Base-by-base conservation (phyloP, 1,140 invertebrate genomes). In the Polypedilum pembai region DNA sequence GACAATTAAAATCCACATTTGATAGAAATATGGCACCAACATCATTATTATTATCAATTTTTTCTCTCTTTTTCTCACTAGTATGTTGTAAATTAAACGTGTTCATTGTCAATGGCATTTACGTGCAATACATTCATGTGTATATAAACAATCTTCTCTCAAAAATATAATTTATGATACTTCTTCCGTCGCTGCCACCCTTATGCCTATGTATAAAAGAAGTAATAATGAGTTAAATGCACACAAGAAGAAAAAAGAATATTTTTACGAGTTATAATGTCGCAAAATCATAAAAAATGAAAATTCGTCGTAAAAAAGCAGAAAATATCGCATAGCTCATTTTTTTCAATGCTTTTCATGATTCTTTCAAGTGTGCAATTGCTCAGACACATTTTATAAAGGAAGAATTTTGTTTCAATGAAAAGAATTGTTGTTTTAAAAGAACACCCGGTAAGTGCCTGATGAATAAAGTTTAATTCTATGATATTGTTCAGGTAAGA, bases 1-100 rank as follows among this genome's bases (percentile, higher is more conserved):
- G 10, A 56, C 45, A 56, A 56, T 56, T 56, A 56, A 56, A 56
- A 56, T 56, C 45, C 45, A 56, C 45, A 56, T 56, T 56, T 56
- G 45, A 56, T 56, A 56, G 45, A 56, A 56, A 56, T 56, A 56
- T 56, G 45, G 45, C n/a, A 56, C 45, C 45, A n/a, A 15, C 45
- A 56, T 56, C n/a, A 56, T 56, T 15, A 56, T n/a, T n/a, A 12
- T 56, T 8, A 45, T 45, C 5, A 10, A 5, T 10, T 7, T 41
- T 45, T 45, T 45, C 8, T 12, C 41, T 45, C 15, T 45, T 2
- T 3, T 3, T 4, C 15, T 45, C 15, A 45, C 15, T 56, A 56
- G n/a, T 12, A 56, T 56, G 45, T 56, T 56, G 45, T 56, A 56
- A 56, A 56, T 56, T 56, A 56, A n/a, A 56, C 45, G n/a, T 33